Evolutionary conservation across 2,888 invertebrate genomes (phyloP), one percentile per base, ranked within the genome.

Genomic region (Mechanitis mazaeus): DNA sequence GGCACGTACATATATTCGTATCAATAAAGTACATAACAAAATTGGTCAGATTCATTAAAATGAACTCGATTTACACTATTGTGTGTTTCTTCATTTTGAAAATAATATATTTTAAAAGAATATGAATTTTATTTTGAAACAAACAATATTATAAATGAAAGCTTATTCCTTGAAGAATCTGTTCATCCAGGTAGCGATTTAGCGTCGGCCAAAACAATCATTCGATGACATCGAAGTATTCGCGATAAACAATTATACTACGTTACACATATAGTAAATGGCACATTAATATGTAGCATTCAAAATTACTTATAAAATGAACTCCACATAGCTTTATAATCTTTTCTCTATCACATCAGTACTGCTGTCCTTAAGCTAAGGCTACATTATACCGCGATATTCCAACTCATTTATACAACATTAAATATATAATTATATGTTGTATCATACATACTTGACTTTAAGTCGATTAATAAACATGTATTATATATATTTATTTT

Each of bases 331-430:
- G 58, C 33, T 68, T 76, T 75, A 77, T 81, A 83, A 78, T 84
- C 79, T 86, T 87, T 86, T 82, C 84, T 85, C 82, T 83, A 84
- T 84, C 83, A 86, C 85, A 83, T 87, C 86, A 85, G 87, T 86
- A 84, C 87, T 83, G 80, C 78, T 83, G 81, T 82, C 77, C 78
- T 83, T 83, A 81, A 69, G 70, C 69, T 69, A 74, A 71, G 76
- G 75, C 45, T 57, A 56, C 61, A 66, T 63, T 53, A 60, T 63
- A 63, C 57, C 31, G 56, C 63, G 63, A 56, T 50, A 54, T 59
- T 35, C 31, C 38, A 38, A 53, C 12, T 28, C 47, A 12, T 9
- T 7, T 3, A n/a, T 54, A 9, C n/a, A 11, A 20, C 3, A n/a
- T 4, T 42, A 6, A 11, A 9, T 35, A 12, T 28, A 1, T 31